Evolutionary conservation across 2,888 invertebrate genomes (phyloP).

Genomic region (Trissoscelio sp.): DNA sequence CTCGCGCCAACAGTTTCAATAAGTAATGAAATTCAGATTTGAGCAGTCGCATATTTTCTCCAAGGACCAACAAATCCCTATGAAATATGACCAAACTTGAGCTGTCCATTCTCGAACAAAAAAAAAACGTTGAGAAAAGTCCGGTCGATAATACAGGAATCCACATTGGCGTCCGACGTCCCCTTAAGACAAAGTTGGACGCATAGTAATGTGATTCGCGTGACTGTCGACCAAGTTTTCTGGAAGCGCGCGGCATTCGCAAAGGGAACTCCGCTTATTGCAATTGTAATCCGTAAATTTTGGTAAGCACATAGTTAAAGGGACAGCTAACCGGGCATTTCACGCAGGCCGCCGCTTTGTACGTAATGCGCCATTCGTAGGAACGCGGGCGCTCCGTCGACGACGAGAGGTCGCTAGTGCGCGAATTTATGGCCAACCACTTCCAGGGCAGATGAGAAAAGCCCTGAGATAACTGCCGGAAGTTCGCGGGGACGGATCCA

Average conservation of each 20-base stretch:
- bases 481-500: slow-evolving; percentile 47
- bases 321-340: slow-evolving; percentile 69
- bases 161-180: slow-evolving; percentile 22
- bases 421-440: slow-evolving; percentile 55
- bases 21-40: no score
- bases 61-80: no score
- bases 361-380: slow-evolving; percentile 52
- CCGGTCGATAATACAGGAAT: slow-evolving; percentile 54
- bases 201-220: slow-evolving; percentile 66
- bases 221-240: slow-evolving; percentile 65
- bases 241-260: slow-evolving; percentile 59
- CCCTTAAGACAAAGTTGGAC: slow-evolving; percentile 66
- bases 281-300: slow-evolving; percentile 74
- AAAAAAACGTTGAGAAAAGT: slow-evolving; percentile 5
- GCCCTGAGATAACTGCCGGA: slow-evolving; percentile 66
- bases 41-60: no score
- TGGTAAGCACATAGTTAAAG: slow-evolving; percentile 73
- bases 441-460: slow-evolving; percentile 59
- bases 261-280: slow-evolving; percentile 69
- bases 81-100: no score
- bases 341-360: slow-evolving; percentile 56
- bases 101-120: no score
- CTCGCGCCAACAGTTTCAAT: no score
- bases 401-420: slow-evolving; percentile 49
- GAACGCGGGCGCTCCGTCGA: slow-evolving; percentile 36